Base-by-base conservation (phyloP, 2,888 invertebrate genomes). In the Drosophila setosimentum region DNA sequence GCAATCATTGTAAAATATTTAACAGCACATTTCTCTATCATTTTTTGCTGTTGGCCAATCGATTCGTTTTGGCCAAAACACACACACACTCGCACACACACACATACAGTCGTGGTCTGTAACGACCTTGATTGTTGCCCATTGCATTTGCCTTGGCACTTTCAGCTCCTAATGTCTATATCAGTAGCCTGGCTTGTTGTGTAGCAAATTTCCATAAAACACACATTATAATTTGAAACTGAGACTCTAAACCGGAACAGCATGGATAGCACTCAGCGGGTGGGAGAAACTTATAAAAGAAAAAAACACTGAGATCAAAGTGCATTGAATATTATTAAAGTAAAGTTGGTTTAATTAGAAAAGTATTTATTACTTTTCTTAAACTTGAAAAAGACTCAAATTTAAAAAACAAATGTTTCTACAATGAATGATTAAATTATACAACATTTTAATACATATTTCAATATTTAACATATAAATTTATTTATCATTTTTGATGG, bases 101-200 rank as follows among this genome's bases (percentile, higher is more conserved):
- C 53, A 53, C 65, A 68, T 33, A 63, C 35, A 62, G 66, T 71
- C 66, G 75, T 63, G 64, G 30, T 55, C 16, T 68, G 65, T 50
- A 76, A 83, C 71, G 90, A 71, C 86, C 86, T 87, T 87, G 86
- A 87, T 87, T 82, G 83, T 82, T 79, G 63, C 54, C 57, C 68
- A 37, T 13, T 54, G 13, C 54, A 53, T 51, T 32, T 51, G 29
- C 29, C 40, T 8, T 50, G 27, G 16, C 51, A 32, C 35, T 40
- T 35, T 29, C 53, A 53, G 40, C 61, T 33, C 37, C 61, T 73
- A 65, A 87, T 78, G 71, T 82, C 87, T 84, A 66, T 83, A 89
- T 87, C 87, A 80, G 74, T 55, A 42, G n/a, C 48, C 30, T 37
- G 37, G 40, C 29, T 59, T 45, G 59, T 57, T 68, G 76, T 85